Evolutionary conservation across 2,797 vertebrate species (phyloP), one percentile per base, ranked within the genome.

Genomic region (Coluber constrictor): DNA sequence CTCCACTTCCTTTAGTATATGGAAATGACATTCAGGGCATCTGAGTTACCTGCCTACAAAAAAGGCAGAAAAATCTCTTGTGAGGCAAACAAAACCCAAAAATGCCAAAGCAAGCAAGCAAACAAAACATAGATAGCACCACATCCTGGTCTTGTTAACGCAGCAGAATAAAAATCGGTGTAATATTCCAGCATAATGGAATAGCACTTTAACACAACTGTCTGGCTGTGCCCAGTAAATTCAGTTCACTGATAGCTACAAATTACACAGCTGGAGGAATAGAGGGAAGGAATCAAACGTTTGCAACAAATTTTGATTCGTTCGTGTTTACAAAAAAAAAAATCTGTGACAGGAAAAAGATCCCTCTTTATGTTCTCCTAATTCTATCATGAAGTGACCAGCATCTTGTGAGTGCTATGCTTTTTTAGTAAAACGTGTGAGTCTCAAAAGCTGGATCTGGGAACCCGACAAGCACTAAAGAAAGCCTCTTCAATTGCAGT

Each of bases 41-140:
- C 43, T 13, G 56, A 94, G 95, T 94, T 92, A 93, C 95, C 96
- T 95, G 91, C 60, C 60, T 70, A 70, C 66, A 70, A 70, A 70
- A 70, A 16, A 16, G 13, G 94, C 94, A 93, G 96, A 96, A 96
- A 96, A 95, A 96, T 97, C 95, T 95, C 63, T 60, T 96, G 94
- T 95, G 95, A 95, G 91, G 55, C 92, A 95, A 98, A 98, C 98
- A 98, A 98, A 96, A 96, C 95, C 95, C 92, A 95, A 92, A 96
- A 95, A 94, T 91, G 32, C 16, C 66, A 74, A 74, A 74, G 18
- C 66, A 32, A 32, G 4, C 66, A 70, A 18, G 18, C 66, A 32
- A 74, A 74, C 66, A 8, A 74, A 74, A 32, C n/a, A 74, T 0
- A 20, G 20, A 83, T 25, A 83, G 37, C 4, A 83, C 10, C 37